phyloP scores from a whole-genome alignment of 2,113 vertebrate genomes.

The Myodes glareolus region DNA sequence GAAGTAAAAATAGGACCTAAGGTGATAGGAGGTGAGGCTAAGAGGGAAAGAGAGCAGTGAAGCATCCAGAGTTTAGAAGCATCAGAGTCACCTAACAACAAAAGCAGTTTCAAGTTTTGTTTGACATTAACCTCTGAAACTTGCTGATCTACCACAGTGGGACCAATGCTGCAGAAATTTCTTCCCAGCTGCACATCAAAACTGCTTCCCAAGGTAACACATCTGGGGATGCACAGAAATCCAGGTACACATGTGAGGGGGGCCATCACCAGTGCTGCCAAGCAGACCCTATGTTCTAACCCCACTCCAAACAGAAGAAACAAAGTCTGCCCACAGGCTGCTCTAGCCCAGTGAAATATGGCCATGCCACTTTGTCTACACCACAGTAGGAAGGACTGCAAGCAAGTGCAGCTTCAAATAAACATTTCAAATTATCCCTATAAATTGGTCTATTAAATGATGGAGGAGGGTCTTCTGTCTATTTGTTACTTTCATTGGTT shows the following conservation, averaged over 20 bases:
- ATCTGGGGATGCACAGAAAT: not conserved
- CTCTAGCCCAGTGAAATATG: not conserved
- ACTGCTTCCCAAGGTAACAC: not conserved
- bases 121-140: constrained; percentile 35
- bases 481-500: no score
- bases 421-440: constrained; percentile 31
- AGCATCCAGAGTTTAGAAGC: not conserved
- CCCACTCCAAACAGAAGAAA: not conserved
- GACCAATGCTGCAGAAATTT: not conserved
- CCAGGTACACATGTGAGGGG: not conserved
- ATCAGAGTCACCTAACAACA: constrained; percentile 1
- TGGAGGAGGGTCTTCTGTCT: no score
- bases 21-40: constrained; percentile 26
- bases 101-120: constrained; percentile 32
- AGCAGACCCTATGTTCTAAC: not conserved
- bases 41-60: constrained; percentile 11
- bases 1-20: constrained; percentile 61
- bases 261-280: not conserved
- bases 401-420: constrained; percentile 17
- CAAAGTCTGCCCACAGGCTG: not conserved
- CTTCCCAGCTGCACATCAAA: constrained; percentile 11
- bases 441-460: not conserved
- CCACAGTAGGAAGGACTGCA: constrained; percentile 14
- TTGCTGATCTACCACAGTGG: not conserved
- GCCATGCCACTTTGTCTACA: not conserved